These are phyloP conservation scores for Orius insidiosus DNA, from an alignment of 1,140 invertebrate genomes.

Conservation along the genomic window DNA sequence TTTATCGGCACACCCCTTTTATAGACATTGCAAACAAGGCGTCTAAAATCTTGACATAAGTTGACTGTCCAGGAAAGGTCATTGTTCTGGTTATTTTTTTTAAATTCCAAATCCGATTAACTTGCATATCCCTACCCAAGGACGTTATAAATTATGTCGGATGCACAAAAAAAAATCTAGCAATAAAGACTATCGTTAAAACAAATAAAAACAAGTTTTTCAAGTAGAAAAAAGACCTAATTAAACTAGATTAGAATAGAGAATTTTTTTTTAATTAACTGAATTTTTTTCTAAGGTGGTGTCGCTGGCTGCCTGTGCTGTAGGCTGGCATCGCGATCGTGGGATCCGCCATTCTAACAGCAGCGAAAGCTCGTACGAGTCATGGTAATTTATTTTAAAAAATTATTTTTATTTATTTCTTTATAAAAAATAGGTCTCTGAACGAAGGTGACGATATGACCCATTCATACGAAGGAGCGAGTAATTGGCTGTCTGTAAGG, in stretches of 20 bases:
- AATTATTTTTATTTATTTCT: no score
- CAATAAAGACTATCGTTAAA: background rate
- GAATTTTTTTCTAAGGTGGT: slow-evolving; percentile 14
- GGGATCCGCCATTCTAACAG: slow-evolving; percentile 13
- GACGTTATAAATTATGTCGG: background rate
- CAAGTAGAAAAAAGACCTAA: background rate
- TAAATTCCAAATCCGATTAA: background rate
- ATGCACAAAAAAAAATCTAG: background rate
- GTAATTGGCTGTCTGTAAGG: no score
- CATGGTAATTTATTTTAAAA: background rate
- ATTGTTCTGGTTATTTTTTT: background rate
- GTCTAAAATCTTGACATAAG: background rate
- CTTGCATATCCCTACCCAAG: background rate
- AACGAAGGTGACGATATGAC: no score
- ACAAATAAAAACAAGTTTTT: background rate
- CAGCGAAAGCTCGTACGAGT: slow-evolving; percentile 6
- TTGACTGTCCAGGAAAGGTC: background rate
- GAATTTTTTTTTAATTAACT: background rate
- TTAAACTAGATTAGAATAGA: background rate
- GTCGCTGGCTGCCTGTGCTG: slow-evolving; percentile 15
- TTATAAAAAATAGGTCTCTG: no score
- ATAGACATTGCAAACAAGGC: background rate
- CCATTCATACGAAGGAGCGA: no score
- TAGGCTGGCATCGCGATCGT: slow-evolving; percentile 13
- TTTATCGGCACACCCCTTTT: background rate